Conservation (phyloP, 2,888 invertebrate genomes). For the Ethmia dodecea region DNA sequence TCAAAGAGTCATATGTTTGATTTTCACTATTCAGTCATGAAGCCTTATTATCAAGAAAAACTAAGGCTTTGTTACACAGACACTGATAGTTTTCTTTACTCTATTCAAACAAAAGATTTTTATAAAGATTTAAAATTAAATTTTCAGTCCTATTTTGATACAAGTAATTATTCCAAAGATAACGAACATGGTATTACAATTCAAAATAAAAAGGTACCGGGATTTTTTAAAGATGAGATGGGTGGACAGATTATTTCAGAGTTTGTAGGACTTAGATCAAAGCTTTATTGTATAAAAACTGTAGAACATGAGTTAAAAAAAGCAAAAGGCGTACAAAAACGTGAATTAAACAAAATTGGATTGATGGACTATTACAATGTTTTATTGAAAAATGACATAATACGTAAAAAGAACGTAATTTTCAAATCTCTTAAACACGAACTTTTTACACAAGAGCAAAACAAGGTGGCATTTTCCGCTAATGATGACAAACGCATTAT, state of each 20-base stretch:
- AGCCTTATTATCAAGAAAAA: constrained; percentile 1
- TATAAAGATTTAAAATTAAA: constrained; percentile 12
- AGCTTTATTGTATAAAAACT: constrained; percentile 12
- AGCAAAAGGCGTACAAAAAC: constrained; percentile 9
- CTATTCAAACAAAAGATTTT: constrained; percentile 10
- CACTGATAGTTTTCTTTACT: constrained; percentile 13
- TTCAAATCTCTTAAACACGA: constrained; percentile 4
- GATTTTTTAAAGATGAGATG: constrained; percentile 16
- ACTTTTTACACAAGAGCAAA: constrained; percentile 2
- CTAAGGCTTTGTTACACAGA: constrained; percentile 12
- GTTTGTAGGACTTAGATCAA: constrained; percentile 14
- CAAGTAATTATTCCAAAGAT: not conserved
- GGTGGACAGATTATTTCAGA: constrained; percentile 13
- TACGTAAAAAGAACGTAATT: not conserved
- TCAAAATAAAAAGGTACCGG: constrained; percentile 12
- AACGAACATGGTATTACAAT: constrained; percentile 6
- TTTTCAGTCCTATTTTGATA: no score
- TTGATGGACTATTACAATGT: not conserved
- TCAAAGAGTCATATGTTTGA: constrained; percentile 14
- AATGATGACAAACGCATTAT: constrained; percentile 7
- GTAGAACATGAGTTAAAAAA: constrained; percentile 1
- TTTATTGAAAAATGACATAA: not conserved
- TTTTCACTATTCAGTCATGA: constrained; percentile 13
- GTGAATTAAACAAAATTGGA: constrained; percentile 1
- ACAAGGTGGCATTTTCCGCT: constrained; percentile 6